phyloP scores from a whole-genome alignment of 2,797 vertebrate species.

The Catharus ustulatus region DNA sequence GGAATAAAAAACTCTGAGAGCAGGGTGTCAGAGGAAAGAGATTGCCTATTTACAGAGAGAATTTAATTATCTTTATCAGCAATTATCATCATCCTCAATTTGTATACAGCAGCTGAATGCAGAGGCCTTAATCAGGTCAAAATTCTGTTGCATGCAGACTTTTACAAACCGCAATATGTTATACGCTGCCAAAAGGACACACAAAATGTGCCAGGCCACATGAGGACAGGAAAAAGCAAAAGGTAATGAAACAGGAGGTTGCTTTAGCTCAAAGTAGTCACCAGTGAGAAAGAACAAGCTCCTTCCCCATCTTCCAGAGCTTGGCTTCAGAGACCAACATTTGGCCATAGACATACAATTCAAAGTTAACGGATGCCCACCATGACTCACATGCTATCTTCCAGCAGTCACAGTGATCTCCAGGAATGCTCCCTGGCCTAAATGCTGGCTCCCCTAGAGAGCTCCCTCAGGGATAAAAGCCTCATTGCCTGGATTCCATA shows the following conservation, averaged over 20 bases:
- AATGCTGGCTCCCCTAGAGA: not conserved
- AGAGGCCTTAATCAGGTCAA: not conserved
- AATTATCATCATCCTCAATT: not conserved
- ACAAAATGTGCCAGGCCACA: not conserved
- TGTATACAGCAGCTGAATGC: not conserved
- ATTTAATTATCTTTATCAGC: slow-evolving; percentile 13
- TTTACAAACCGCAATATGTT: not conserved
- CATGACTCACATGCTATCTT: not conserved
- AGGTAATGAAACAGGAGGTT: not conserved
- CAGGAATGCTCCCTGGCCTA: not conserved
- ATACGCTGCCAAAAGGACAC: not conserved
- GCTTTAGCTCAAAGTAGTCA: not conserved
- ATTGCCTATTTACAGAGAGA: not conserved
- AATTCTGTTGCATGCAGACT: not conserved
- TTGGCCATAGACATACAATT: not conserved
- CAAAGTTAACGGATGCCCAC: not conserved
- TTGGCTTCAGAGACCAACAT: not conserved
- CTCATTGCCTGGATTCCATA: not conserved
- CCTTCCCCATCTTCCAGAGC: not conserved
- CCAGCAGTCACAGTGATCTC: not conserved
- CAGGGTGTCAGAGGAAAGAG: not conserved
- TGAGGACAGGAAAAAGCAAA: not conserved
- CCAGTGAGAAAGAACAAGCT: not conserved
- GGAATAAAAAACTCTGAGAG: not conserved
- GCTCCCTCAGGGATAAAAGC: not conserved